Evolutionary conservation across 1,140 invertebrate genomes (phyloP).

Genomic region (Eumeta japonica): DNA sequence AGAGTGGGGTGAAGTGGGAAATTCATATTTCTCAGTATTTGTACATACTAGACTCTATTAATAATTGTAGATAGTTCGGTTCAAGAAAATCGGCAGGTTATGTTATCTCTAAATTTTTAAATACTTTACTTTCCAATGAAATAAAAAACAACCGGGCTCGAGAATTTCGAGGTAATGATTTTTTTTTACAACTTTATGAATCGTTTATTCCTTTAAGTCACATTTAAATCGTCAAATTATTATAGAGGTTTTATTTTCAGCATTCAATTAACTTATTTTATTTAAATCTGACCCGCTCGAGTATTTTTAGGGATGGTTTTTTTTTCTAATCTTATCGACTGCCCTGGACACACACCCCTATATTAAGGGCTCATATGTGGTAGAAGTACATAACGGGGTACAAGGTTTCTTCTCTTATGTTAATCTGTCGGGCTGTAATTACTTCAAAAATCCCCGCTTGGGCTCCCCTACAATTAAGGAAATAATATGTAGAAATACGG

Average conservation of each 20-base stretch:
- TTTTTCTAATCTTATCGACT: not conserved
- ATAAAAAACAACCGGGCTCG: too few species aligned
- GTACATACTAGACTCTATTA: conserved; percentile 1
- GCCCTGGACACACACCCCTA: not conserved
- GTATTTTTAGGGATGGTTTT: not conserved
- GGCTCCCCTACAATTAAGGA: not conserved
- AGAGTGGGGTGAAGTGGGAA: not conserved
- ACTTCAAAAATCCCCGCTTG: not conserved
- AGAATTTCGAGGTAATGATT: too few species aligned
- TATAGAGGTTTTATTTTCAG: not conserved
- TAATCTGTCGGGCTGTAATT: not conserved
- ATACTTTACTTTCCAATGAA: not conserved
- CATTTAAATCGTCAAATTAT: conserved; percentile 1
- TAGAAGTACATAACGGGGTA: not conserved
- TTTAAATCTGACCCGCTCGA: not conserved
- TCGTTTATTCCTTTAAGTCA: too few species aligned
- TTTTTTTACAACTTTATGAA: too few species aligned
- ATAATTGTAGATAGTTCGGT: not conserved
- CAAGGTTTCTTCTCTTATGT: not conserved
- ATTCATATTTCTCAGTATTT: not conserved
- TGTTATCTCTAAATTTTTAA: not conserved
- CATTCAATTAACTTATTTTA: not conserved
- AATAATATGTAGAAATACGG: too few species aligned
- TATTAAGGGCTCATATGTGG: not conserved
- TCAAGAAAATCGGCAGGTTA: not conserved